A percentile compares a stretch with the other conserved stretches of the same genome.
phyloP scores from a whole-genome alignment of 2,113 vertebrate species.

The Stictonetta naevosa region DNA sequence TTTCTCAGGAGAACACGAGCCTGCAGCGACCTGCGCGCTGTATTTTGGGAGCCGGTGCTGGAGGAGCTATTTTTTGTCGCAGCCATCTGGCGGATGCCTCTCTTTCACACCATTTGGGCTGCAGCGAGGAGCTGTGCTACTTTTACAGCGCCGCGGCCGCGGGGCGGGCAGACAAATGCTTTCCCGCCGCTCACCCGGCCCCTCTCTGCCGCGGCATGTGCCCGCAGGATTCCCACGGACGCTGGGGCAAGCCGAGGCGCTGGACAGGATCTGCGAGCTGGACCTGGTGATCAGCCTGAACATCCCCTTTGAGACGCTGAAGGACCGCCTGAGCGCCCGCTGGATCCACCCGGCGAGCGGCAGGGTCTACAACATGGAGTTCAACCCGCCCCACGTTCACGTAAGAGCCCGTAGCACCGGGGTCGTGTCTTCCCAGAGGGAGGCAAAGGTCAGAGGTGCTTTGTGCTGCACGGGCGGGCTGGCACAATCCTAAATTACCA shows the following conservation, averaged over 20 bases:
- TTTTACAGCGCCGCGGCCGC: background rate
- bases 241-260: slow-evolving; percentile 84
- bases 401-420: slow-evolving; percentile 49
- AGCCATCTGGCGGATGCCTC: slow-evolving; percentile 29
- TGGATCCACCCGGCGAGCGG: slow-evolving; percentile 92
- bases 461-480: accelerated
- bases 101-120: background rate
- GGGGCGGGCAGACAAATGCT: background rate
- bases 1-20: background rate
- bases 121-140: background rate
- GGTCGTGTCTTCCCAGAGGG: accelerated
- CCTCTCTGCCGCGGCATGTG: too few relatives aligned
- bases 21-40: background rate
- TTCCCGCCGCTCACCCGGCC: background rate
- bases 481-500: accelerated
- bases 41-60: background rate
- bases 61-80: slow-evolving; percentile 9
- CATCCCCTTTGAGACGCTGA: slow-evolving; percentile 92
- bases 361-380: slow-evolving; percentile 95
- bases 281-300: slow-evolving; percentile 94
- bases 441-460: accelerated
- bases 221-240: slow-evolving; percentile 91
- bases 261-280: slow-evolving; percentile 85
- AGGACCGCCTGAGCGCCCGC: slow-evolving; percentile 89
- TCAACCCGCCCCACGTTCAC: slow-evolving; percentile 87